Evolutionary conservation across 2,113 vertebrate genomes (phyloP).

Genomic region (Peucedramus taeniatus): DNA sequence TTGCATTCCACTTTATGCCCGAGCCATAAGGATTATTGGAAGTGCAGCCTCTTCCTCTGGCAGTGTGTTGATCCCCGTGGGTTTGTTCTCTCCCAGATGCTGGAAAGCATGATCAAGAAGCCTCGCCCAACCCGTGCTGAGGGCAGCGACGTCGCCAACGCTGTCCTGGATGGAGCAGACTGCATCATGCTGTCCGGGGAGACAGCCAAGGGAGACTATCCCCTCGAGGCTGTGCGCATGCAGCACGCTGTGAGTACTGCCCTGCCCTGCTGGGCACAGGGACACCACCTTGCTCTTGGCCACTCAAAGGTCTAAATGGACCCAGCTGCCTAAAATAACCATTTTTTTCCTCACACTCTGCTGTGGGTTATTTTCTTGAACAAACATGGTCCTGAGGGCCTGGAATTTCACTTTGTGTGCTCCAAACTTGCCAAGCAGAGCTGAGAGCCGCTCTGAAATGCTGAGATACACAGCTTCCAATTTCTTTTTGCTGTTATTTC

Average conservation of each 20-base stretch:
- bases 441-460: background rate
- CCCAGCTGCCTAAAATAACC: fast-evolving
- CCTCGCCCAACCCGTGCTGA: conserved; percentile 93
- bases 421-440: background rate
- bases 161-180: conserved; percentile 93
- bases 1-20: background rate
- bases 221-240: conserved; percentile 90
- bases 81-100: conserved; percentile 79
- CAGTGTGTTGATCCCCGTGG: background rate
- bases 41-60: background rate
- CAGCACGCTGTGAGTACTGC: conserved; percentile 86
- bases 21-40: fast-evolving
- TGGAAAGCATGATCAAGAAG: conserved; percentile 99
- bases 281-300: background rate
- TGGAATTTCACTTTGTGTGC: background rate
- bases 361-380: background rate
- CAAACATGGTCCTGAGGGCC: fast-evolving
- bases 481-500: background rate
- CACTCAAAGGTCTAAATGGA: background rate
- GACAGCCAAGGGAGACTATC: conserved; percentile 97
- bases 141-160: conserved; percentile 94
- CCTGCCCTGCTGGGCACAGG: background rate
- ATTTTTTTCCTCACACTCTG: fast-evolving
- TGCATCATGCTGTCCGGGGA: conserved; percentile 98
- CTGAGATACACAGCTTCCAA: fast-evolving